Percentiles rank a stretch among this genome's conserved stretches.
Conservation (phyloP, 2,797 vertebrate species). For the Falco concolor region DNA sequence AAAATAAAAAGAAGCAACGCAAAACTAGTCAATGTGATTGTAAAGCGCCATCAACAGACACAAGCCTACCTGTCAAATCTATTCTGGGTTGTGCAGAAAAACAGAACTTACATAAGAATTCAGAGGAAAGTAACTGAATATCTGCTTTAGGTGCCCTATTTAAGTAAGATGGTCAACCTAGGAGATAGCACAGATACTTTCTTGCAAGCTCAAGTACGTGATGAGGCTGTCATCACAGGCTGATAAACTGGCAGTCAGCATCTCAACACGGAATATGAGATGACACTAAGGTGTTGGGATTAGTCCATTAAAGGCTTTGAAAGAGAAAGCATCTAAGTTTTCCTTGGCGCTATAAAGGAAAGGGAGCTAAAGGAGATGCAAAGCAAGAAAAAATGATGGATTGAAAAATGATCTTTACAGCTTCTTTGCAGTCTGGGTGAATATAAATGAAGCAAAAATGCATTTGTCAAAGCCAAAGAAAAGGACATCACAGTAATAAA, state of each 20-base stretch:
- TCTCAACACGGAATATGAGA: neutral
- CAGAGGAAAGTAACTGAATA: neutral
- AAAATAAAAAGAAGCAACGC: neutral
- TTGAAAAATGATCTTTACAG: conserved; percentile 16
- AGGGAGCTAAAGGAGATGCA: neutral
- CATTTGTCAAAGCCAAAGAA: conserved; percentile 45
- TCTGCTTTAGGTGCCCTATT: neutral
- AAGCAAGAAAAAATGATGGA: conserved; percentile 16
- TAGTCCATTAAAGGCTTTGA: neutral
- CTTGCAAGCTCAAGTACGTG: neutral
- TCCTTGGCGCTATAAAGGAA: neutral
- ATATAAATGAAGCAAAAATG: conserved; percentile 40
- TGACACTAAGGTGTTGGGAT: neutral
- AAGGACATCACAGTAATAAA: conserved; percentile 35
- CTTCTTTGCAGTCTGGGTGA: neutral
- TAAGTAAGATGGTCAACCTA: neutral
- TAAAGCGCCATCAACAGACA: neutral
- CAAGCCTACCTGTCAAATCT: neutral
- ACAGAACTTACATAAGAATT: neutral
- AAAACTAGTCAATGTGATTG: neutral
- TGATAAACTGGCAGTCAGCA: neutral
- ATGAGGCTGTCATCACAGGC: neutral
- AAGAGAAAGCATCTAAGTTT: neutral
- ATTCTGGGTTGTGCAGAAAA: neutral
- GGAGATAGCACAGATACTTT: neutral